Base-by-base conservation (phyloP, 2,113 vertebrate genomes). In the Atrichornis clamosus region DNA sequence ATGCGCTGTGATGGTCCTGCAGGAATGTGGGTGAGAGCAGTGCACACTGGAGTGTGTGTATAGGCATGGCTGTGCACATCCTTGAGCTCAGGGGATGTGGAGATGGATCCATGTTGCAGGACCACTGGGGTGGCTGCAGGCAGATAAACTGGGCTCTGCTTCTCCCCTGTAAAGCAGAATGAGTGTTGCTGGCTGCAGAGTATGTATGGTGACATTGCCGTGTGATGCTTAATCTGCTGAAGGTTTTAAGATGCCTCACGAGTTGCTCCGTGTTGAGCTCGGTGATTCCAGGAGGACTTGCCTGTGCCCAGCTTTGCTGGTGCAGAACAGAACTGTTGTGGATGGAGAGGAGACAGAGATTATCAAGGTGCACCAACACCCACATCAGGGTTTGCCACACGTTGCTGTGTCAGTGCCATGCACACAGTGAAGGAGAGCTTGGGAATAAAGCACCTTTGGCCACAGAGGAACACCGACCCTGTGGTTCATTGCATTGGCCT, bases 331-430 rank as follows among this genome's bases (percentile, higher is more conserved):
- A 75, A 5, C 35, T 41, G 15, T 27, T 11, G 5, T 27, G 30
- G 39, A 4, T 68, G 65, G 32, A 55, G 55, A 84, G 46, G 33
- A 68, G 4, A 55, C 60, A 84, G 76, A n/a, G 5, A 3, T 18
- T 16, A 12, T 49, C 15, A 39, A 23, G 44, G 14, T 12, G 9
- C 26, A 50, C 50, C 58, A 33, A n/a, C 15, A 46, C 8, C 28
- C n/a, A 15, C 1, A 1, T 41, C 44, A 50, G 53, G 27, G 33
- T 9, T 10, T 59, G 82, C 26, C 33, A 49, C 13, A 2, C 0
- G 0, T 23, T 0, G 0, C 67, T 46, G 6, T 19, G 35, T 27
- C 16, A 2, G 47, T 68, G 35, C 30, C 69, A 8, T 1, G 68
- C 44, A 28, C 20, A 10, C 20, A 56, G 33, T 0, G 4, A 67